Conservation (phyloP, 2,888 invertebrate species). For the Rhorus exstirpatorius region DNA sequence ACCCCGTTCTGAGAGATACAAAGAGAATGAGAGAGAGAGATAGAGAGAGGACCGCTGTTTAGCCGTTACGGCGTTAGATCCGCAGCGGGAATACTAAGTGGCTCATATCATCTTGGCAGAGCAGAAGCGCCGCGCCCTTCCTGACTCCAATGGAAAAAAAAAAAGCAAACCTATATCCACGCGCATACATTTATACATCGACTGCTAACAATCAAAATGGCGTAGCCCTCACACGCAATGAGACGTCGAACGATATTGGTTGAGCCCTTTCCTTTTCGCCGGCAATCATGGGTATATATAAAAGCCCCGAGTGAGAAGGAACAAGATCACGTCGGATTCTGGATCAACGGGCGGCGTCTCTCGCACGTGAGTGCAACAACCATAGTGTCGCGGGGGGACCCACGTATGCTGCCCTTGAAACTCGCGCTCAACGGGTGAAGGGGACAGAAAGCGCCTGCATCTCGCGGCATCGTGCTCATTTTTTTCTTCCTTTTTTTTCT, state of each 20-base stretch:
- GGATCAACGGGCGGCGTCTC: slow-evolving; percentile 33
- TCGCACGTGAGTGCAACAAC: slow-evolving; percentile 58
- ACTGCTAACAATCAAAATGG: slow-evolving; percentile 1
- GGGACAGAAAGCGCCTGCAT: slow-evolving; percentile 5
- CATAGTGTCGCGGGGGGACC: slow-evolving; percentile 47
- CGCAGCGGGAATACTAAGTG: slow-evolving; percentile 74
- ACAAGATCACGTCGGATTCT: slow-evolving; percentile 32
- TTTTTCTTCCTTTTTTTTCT: slow-evolving; percentile 14
- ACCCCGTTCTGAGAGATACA: not conserved
- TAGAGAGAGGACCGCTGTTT: slow-evolving; percentile 36
- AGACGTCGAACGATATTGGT: not conserved
- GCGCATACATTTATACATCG: slow-evolving; percentile 6
- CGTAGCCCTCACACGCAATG: not conserved
- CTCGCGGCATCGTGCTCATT: slow-evolving; percentile 41
- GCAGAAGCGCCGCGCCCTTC: slow-evolving; percentile 53
- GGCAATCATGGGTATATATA: not conserved
- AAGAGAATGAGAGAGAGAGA: not conserved
- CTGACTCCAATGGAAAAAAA: slow-evolving; percentile 69
- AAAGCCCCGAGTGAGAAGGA: slow-evolving; percentile 6
- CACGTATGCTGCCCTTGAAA: slow-evolving; percentile 69
- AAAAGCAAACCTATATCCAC: slow-evolving; percentile 54
- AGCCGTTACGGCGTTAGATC: slow-evolving; percentile 65
- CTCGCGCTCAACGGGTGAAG: slow-evolving; percentile 40
- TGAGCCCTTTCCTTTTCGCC: not conserved
- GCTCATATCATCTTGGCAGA: slow-evolving; percentile 72